Base-by-base conservation (phyloP, 2,888 invertebrate genomes). In the Hirtodrosophila trivittata region DNA sequence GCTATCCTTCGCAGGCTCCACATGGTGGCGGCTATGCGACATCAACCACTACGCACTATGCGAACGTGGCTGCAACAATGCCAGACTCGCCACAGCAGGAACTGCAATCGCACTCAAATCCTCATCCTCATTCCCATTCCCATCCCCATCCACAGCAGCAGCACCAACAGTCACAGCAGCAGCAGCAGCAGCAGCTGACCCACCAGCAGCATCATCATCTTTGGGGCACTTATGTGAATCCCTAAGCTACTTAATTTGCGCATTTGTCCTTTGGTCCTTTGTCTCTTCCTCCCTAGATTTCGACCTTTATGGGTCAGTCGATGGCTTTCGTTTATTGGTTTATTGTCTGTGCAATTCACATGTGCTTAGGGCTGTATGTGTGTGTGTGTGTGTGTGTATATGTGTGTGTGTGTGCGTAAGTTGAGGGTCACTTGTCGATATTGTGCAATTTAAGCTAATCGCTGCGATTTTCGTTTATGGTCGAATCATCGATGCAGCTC, bases 221-320 rank as follows among this genome's bases (percentile, higher is more conserved):
- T 54, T 89, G 89, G 89, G 76, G 83, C 74, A 88, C 83, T 80
- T 89, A 89, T 82, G 88, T 87, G 75, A 88, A 87, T 85, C 87
- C 88, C 62, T 88, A 88, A 87, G 75, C 77, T 68, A 69, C 82
- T 81, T 81, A 62, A 80, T 84, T 75, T 77, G 78, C 59, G 59
- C 73, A 80, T 69, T 73, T 66, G 60, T 66, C 57, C 60, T 37
- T 49, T 52, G 51, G 51, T 49, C 52, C 45, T 41, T 47, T 10
- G 8, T 28, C 41, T 16, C 28, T 43, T 28, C 12, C 18, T 21
- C 49, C 16, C 8, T 21, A 37, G 45, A 9, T 38, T 16, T 35
- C 26, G 67, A 64, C 58, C 78, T 68, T 80, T 72, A 64, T 59
- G 67, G 67, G 51, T 64, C 42, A 60, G 56, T 43, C 54, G 57